Evolutionary conservation across 2,888 invertebrate species (phyloP).

Genomic region (Apoda limacodes): DNA sequence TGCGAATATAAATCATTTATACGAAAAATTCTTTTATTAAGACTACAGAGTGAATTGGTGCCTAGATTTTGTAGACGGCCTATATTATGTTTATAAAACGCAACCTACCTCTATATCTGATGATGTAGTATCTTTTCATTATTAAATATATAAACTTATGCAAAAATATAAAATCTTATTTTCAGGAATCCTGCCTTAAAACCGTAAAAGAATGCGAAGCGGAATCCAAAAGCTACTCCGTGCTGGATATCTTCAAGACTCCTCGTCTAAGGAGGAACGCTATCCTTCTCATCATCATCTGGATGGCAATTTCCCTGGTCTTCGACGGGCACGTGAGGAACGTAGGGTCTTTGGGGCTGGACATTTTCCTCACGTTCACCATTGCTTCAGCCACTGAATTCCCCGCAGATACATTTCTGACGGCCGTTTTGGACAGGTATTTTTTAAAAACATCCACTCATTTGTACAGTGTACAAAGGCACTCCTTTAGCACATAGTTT

Average conservation of each 20-base stretch:
- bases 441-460: too few species aligned
- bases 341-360: slow-evolving; percentile 84
- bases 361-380: slow-evolving; percentile 88
- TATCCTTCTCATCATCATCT: slow-evolving; percentile 82
- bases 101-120: too few species aligned
- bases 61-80: too few species aligned
- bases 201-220: slow-evolving; percentile 79
- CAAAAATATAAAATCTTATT: too few species aligned
- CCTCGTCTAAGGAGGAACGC: slow-evolving; percentile 82
- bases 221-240: slow-evolving; percentile 78
- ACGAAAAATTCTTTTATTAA: too few species aligned
- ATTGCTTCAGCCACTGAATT: slow-evolving; percentile 86
- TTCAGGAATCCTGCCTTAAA: slow-evolving; percentile 74
- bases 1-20: too few species aligned
- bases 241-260: slow-evolving; percentile 83
- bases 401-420: slow-evolving; percentile 86
- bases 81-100: too few species aligned
- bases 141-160: too few species aligned
- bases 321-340: slow-evolving; percentile 92
- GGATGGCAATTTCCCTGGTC: slow-evolving; percentile 91
- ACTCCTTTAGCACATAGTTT: too few species aligned
- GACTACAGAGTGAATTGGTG: too few species aligned
- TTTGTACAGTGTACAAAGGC: too few species aligned
- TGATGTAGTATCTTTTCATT: too few species aligned
- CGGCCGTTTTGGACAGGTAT: slow-evolving; percentile 75